Base-by-base conservation (phyloP, 1,140 invertebrate species). In the Choristoneura fumiferana region DNA sequence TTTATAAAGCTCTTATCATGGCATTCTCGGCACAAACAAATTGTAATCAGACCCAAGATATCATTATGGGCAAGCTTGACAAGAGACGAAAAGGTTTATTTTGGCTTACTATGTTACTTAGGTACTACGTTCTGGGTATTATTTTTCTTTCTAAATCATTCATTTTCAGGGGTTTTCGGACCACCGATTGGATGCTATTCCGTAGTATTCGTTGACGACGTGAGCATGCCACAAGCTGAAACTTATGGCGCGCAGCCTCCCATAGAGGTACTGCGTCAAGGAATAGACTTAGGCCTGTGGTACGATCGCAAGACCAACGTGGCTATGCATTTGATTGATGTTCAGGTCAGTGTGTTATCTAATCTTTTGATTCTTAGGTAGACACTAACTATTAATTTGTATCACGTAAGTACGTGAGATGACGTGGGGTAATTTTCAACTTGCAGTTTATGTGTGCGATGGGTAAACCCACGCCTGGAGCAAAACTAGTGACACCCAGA, bases 1-100 rank as follows among this genome's bases (percentile, higher is more conserved):
- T 93, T 0, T 98, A 95, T 73, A 96, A 96, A 77, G 95, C 97
- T 0, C 77, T 97, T 1, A 94, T 97, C 58, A 94, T 98, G 62
- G 97, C 95, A 70, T 98, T 98, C 84, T 98, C 97, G 0, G 97
- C 97, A 0, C 96, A 98, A 91, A 98, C 97, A 0, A 95, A 95
- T 18, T 96, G 97, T 10, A 97, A 96, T 89, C 95, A 97, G 84
- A 98, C 96, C 0, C 97, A 98, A 90, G 96, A 98, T 76, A 97
- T 98, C 49, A 96, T 99, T 49, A 98, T 98, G 97, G 94, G 93
- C 10, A 98, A 98, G 85, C 85, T 99, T 54, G 97, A 98, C 81
- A 98, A 97, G 82, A 91, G 97, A 59, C 92, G 96, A 58, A 98
- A 98, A 92, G 97, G 92, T 91, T 57, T 13, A 33, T 58, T 60